Evolutionary conservation across 2,797 vertebrate species (phyloP).

Genomic region (Xyrichtys novacula): DNA sequence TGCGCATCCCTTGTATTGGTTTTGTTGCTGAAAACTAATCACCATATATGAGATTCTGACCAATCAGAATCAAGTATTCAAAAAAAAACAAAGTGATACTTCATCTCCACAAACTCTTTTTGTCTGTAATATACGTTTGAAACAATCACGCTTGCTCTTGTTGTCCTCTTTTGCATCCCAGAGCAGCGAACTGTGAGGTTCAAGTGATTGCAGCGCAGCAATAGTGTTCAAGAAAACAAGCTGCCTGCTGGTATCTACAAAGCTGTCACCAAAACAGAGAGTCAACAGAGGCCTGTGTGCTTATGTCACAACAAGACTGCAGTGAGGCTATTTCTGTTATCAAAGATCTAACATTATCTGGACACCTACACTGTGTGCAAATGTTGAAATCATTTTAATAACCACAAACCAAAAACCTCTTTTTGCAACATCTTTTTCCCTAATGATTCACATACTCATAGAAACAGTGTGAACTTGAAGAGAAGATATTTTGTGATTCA

Average conservation of each 20-base stretch:
- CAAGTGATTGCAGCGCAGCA: slow-evolving; percentile 21
- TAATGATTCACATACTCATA: neutral
- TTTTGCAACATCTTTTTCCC: neutral
- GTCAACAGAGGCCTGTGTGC: slow-evolving; percentile 19
- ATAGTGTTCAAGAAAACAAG: slow-evolving; percentile 14
- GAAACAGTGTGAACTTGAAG: neutral
- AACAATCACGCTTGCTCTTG: slow-evolving; percentile 12
- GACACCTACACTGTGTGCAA: neutral
- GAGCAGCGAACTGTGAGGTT: slow-evolving; percentile 12
- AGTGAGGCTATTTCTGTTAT: slow-evolving; percentile 9
- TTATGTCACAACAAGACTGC: slow-evolving; percentile 12
- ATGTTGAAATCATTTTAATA: neutral
- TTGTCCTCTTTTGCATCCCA: slow-evolving; percentile 26
- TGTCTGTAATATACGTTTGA: slow-evolving; percentile 3
- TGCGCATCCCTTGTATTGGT: too few relatives aligned
- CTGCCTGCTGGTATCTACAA: slow-evolving; percentile 25
- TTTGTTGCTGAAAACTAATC: too few relatives aligned
- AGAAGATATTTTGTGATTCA: neutral
- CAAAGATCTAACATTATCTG: neutral
- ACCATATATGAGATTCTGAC: too few relatives aligned
- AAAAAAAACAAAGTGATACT: neutral
- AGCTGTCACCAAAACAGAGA: slow-evolving; percentile 24
- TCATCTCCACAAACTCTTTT: slow-evolving; percentile 1
- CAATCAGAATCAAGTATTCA: too few relatives aligned
- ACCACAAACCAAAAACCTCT: neutral